A percentile compares a stretch with the other conserved stretches of the same genome.
These are phyloP conservation scores for Amiota communis DNA, from an alignment of 2,888 invertebrate genomes.

Conservation along the genomic window DNA sequence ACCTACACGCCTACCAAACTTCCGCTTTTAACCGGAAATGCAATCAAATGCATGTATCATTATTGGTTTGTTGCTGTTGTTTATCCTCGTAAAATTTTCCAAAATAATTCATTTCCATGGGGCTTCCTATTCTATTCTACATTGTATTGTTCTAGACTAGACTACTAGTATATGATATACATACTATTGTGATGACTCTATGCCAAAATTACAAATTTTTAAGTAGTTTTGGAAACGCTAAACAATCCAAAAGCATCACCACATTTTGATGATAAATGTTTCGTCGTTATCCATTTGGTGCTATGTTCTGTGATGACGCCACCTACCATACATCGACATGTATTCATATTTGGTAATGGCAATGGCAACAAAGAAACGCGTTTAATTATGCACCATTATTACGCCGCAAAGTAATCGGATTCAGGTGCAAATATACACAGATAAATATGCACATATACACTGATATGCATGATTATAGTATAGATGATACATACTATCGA, in stretches of 20 bases:
- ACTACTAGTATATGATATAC: too few relatives aligned
- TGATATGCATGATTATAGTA: neutral
- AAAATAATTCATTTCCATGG: too few relatives aligned
- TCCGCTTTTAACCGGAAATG: conserved; percentile 13
- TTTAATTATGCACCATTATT: conserved; percentile 61
- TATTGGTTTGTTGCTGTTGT: neutral
- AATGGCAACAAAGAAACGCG: conserved; percentile 12
- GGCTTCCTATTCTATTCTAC: too few relatives aligned
- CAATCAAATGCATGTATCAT: neutral
- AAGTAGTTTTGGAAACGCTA: too few relatives aligned
- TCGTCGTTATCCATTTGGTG: too few relatives aligned
- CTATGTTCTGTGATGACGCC: neutral
- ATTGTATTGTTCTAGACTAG: too few relatives aligned
- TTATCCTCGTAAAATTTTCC: too few relatives aligned
- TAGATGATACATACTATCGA: neutral
- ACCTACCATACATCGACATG: neutral
- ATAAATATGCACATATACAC: conserved; percentile 28
- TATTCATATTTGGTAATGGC: neutral
- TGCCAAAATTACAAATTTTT: too few relatives aligned
- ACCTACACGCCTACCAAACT: neutral
- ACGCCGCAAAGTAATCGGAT: conserved; percentile 45
- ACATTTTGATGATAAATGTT: too few relatives aligned
- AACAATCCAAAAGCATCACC: too few relatives aligned
- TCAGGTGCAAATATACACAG: conserved; percentile 33
- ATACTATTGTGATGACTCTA: too few relatives aligned